A percentile compares a stretch with the other conserved stretches of the same genome.
Conservation (phyloP, 2,113 vertebrate genomes). For the Scomber scombrus region DNA sequence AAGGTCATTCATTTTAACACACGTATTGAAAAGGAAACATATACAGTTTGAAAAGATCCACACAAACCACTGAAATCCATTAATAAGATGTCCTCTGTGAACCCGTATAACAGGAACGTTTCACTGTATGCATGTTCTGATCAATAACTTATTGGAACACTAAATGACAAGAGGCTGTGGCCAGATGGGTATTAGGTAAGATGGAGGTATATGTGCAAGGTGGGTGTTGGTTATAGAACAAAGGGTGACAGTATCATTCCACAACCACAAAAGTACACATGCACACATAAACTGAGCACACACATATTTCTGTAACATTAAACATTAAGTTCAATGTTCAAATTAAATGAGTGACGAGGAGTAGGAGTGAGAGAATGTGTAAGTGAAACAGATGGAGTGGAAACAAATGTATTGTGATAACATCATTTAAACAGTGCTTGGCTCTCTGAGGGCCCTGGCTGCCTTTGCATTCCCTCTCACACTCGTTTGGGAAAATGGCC, state of each 20-base stretch:
- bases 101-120: not conserved
- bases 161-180: slow-evolving; percentile 21
- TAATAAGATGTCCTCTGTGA: slow-evolving; percentile 6
- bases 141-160: slow-evolving; percentile 48
- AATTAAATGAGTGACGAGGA: slow-evolving; percentile 19
- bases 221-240: not conserved
- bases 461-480: slow-evolving; percentile 62
- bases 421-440: slow-evolving; percentile 72
- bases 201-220: not conserved
- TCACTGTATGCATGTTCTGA: slow-evolving; percentile 29
- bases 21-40: not conserved
- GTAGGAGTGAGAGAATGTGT: slow-evolving; percentile 27
- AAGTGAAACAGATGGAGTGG: slow-evolving; percentile 67
- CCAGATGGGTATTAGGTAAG: slow-evolving; percentile 11
- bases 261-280: not conserved
- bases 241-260: not conserved
- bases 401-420: slow-evolving; percentile 75
- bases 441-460: slow-evolving; percentile 56
- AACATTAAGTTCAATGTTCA: not conserved
- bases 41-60: not conserved
- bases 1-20: not conserved
- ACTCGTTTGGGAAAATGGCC: slow-evolving; percentile 78
- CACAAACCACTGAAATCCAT: not conserved
- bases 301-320: no score
- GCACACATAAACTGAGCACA: not conserved